These are phyloP conservation scores for Tenthredo notha DNA, from an alignment of 2,888 invertebrate species.

Conservation along the genomic window DNA sequence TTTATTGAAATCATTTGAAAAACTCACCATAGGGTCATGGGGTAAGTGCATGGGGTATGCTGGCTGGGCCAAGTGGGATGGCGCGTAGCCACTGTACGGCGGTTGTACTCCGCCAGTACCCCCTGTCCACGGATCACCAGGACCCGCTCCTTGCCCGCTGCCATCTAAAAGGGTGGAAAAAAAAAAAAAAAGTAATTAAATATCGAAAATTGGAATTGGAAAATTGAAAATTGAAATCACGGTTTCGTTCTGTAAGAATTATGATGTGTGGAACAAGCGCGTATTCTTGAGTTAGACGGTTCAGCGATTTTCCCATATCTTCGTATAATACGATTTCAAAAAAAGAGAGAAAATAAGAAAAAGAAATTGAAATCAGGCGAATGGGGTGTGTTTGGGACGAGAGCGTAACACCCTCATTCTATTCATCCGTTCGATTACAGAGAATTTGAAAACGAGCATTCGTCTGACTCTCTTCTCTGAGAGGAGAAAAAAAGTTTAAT, in stretches of 20 bases:
- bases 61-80: conserved; percentile 77
- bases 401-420: not conserved
- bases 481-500: conserved; percentile 26
- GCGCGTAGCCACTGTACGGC: conserved; percentile 76
- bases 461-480: not conserved
- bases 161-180: conserved; percentile 77
- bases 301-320: not conserved
- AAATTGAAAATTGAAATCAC: not conserved
- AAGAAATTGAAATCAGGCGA: not conserved
- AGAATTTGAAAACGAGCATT: conserved; percentile 1
- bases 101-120: conserved; percentile 79
- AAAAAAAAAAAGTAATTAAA: conserved; percentile 43
- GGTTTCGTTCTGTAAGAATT: not conserved
- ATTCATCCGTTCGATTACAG: not conserved
- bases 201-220: not conserved
- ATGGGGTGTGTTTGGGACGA: not conserved
- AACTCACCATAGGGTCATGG: conserved; percentile 79
- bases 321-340: not conserved
- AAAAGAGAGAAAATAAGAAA: not conserved
- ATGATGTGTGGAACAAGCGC: not conserved
- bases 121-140: conserved; percentile 78
- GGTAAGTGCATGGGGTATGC: conserved; percentile 78
- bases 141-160: conserved; percentile 77
- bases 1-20: not conserved
- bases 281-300: not conserved